Evolutionary conservation across 2,113 vertebrate genomes (phyloP).

Genomic region (Chlamydotis undulata): DNA sequence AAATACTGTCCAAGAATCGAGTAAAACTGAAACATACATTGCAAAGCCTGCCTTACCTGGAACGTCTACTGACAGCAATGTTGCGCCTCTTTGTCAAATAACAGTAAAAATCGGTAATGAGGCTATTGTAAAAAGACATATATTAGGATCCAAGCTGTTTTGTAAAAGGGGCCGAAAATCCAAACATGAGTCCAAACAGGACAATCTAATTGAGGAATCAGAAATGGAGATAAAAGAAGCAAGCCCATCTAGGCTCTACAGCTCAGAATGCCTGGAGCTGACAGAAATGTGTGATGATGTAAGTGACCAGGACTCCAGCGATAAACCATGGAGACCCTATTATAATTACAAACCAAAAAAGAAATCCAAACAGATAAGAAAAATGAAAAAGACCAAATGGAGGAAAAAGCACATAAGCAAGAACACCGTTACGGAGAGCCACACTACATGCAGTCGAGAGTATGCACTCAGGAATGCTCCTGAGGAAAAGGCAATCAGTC

Average conservation of each 20-base stretch:
- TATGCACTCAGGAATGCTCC: conserved; percentile 56
- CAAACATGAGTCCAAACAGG: conserved; percentile 69
- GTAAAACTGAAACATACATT: conserved; percentile 94
- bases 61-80: conserved; percentile 85
- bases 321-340: conserved; percentile 96
- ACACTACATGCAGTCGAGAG: conserved; percentile 42
- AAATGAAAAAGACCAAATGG: conserved; percentile 83
- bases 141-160: conserved; percentile 93
- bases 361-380: conserved; percentile 86
- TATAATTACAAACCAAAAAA: conserved; percentile 98
- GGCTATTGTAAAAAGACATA: conserved; percentile 91
- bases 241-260: conserved; percentile 75
- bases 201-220: conserved; percentile 48
- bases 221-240: conserved; percentile 69
- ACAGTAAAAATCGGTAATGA: conserved; percentile 98
- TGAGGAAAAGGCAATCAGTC: conserved; percentile 55
- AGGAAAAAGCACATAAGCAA: conserved; percentile 66
- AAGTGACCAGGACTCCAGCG: conserved; percentile 90
- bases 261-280: conserved; percentile 77
- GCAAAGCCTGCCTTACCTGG: conserved; percentile 95
- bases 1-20: conserved; percentile 45
- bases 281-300: conserved; percentile 84
- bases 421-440: background rate
- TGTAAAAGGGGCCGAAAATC: conserved; percentile 84
- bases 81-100: conserved; percentile 94